Conservation (phyloP, 1,140 invertebrate genomes). For the Apolygus lucorum region DNA sequence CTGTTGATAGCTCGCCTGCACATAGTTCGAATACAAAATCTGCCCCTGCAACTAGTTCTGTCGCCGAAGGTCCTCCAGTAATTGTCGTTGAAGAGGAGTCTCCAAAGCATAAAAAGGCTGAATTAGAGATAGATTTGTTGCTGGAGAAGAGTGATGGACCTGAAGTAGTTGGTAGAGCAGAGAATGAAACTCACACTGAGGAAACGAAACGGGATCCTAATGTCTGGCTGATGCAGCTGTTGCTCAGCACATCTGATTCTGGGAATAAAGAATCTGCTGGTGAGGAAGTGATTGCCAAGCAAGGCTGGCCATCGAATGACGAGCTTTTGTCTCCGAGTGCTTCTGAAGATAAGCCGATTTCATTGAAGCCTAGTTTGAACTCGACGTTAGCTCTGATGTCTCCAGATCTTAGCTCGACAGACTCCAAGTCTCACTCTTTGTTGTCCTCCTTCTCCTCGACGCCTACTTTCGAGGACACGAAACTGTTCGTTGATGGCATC, state of each 20-base stretch:
- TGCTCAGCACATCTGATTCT: not conserved
- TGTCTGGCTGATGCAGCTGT: conserved; percentile 17
- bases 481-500: conserved; percentile 4
- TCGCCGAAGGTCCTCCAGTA: not conserved
- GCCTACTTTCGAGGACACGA: conserved; percentile 26
- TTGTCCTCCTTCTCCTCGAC: conserved; percentile 30
- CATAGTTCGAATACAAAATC: not conserved
- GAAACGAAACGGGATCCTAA: not conserved
- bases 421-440: conserved; percentile 22
- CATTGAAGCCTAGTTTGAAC: conserved; percentile 21
- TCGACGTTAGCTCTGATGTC: conserved; percentile 31
- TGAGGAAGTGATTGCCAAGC: conserved; percentile 4
- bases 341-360: not conserved
- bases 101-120: conserved; percentile 4
- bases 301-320: conserved; percentile 30
- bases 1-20: too few species aligned
- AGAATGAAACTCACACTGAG: not conserved
- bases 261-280: not conserved
- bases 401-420: conserved; percentile 27
- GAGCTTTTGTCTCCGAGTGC: conserved; percentile 22
- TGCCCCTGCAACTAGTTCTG: not conserved
- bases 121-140: conserved; percentile 17
- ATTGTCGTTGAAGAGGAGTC: conserved; percentile 15
- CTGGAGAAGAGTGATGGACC: not conserved
- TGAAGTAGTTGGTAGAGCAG: too few species aligned